These are phyloP conservation scores for Bostrychus sinensis DNA, from an alignment of 2,113 vertebrate genomes.

Conservation along the genomic window DNA sequence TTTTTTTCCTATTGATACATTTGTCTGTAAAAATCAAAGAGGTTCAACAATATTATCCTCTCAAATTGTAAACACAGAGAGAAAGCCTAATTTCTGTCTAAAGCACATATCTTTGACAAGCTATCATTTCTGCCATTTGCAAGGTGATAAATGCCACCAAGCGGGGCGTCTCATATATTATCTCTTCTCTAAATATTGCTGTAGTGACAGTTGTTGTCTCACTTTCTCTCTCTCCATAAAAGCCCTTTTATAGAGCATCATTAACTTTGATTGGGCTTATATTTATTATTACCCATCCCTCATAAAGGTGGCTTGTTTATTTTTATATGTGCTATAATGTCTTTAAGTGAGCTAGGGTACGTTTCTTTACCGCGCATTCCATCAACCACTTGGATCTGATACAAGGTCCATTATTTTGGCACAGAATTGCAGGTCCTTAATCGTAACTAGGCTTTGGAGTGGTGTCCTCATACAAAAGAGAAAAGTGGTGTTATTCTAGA, in stretches of 20 bases:
- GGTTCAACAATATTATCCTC: neutral
- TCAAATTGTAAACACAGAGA: slow-evolving; percentile 13
- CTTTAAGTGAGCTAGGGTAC: slow-evolving; percentile 28
- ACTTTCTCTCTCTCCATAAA: slow-evolving; percentile 54
- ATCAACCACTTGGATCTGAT: slow-evolving; percentile 49
- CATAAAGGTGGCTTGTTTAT: slow-evolving; percentile 54
- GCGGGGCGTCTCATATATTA: slow-evolving; percentile 48
- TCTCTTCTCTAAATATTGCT: slow-evolving; percentile 28
- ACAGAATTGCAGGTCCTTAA: slow-evolving; percentile 51
- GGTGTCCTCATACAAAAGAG: slow-evolving; percentile 32
- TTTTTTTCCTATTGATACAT: too few species aligned
- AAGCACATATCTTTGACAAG: slow-evolving; percentile 33
- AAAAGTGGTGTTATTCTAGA: slow-evolving; percentile 39
- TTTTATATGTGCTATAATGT: slow-evolving; percentile 59
- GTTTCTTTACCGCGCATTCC: slow-evolving; percentile 28
- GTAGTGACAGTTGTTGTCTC: slow-evolving; percentile 62
- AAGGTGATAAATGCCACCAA: slow-evolving; percentile 51
- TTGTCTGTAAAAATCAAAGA: too few species aligned
- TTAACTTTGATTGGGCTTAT: slow-evolving; percentile 70
- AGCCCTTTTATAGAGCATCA: slow-evolving; percentile 55
- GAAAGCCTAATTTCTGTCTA: slow-evolving; percentile 16
- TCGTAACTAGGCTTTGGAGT: slow-evolving; percentile 48
- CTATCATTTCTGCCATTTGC: slow-evolving; percentile 23
- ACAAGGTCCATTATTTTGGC: slow-evolving; percentile 60
- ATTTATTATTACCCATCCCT: slow-evolving; percentile 56